phyloP scores from a whole-genome alignment of 2,113 vertebrate genomes.

The Ramphastos sulfuratus region DNA sequence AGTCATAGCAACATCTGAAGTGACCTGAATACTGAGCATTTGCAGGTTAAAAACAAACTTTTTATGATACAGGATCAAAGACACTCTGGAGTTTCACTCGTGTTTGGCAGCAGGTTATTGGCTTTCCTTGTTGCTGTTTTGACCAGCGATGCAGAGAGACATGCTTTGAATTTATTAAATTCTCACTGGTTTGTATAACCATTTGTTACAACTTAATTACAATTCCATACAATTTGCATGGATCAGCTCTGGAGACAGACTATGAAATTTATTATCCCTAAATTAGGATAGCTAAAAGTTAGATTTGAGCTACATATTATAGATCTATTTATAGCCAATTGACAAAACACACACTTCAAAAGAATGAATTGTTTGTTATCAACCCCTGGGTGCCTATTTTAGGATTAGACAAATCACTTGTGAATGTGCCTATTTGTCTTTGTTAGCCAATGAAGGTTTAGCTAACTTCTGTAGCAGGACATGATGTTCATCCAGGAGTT shows the following conservation, averaged over 20 bases:
- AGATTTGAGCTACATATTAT: neutral
- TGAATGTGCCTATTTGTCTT: neutral
- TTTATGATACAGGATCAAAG: constrained; percentile 38
- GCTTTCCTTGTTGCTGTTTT: constrained; percentile 30
- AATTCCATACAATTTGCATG: constrained; percentile 11
- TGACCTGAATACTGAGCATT: constrained; percentile 66
- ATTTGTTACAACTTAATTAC: constrained; percentile 46
- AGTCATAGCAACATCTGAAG: constrained; percentile 63
- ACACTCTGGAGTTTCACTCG: neutral
- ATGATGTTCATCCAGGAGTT: neutral
- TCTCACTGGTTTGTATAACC: constrained; percentile 29
- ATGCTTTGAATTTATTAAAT: constrained; percentile 45
- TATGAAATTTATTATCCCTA: constrained; percentile 14
- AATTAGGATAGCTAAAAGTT: neutral
- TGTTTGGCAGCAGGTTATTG: constrained; percentile 36
- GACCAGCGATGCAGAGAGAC: neutral
- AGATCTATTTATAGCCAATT: neutral
- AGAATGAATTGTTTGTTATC: neutral
- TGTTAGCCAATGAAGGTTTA: neutral
- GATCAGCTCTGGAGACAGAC: constrained; percentile 8
- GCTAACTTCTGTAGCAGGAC: neutral
- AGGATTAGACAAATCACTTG: neutral
- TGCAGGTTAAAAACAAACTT: neutral
- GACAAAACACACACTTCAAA: neutral
- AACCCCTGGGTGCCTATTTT: neutral